phyloP scores from a whole-genome alignment of 2,797 vertebrate species.

The Falco rusticolus region DNA sequence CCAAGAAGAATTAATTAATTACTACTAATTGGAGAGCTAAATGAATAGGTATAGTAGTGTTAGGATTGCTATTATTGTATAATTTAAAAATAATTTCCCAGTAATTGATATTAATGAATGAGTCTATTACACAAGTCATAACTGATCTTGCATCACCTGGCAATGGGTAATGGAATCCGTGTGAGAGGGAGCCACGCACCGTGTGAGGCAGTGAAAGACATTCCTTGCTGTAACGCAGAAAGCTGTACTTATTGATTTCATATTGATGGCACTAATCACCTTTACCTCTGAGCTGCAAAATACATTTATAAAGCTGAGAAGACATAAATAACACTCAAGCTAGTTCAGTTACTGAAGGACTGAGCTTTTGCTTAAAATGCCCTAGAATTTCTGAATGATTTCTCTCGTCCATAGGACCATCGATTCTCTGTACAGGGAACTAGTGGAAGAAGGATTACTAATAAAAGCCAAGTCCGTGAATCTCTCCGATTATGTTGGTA shows the following conservation, averaged over 20 bases:
- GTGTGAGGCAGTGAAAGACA: background rate
- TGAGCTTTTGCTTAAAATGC: background rate
- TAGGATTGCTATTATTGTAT: constrained; percentile 1
- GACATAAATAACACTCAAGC: background rate
- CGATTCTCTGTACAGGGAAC: constrained; percentile 84
- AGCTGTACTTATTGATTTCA: background rate
- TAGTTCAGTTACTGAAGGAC: background rate
- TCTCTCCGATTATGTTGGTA: constrained; percentile 86
- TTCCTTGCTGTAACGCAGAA: background rate
- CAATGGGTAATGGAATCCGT: background rate
- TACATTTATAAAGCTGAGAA: background rate
- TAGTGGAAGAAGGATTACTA: constrained; percentile 81
- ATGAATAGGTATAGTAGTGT: background rate
- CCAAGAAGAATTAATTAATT: constrained; percentile 47
- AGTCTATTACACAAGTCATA: constrained; percentile 31
- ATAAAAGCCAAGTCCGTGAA: constrained; percentile 77
- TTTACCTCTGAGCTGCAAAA: background rate
- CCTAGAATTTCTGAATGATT: background rate
- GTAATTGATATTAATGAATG: constrained; percentile 51
- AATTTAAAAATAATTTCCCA: constrained; percentile 53
- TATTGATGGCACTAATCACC: background rate
- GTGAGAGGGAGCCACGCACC: background rate
- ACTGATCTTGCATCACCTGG: constrained; percentile 38
- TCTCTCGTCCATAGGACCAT: constrained; percentile 74
- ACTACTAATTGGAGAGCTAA: constrained; percentile 32